A percentile compares a stretch with the other conserved stretches of the same genome.
phyloP scores from a whole-genome alignment of 2,888 invertebrate species.

The Globia sparganii region DNA sequence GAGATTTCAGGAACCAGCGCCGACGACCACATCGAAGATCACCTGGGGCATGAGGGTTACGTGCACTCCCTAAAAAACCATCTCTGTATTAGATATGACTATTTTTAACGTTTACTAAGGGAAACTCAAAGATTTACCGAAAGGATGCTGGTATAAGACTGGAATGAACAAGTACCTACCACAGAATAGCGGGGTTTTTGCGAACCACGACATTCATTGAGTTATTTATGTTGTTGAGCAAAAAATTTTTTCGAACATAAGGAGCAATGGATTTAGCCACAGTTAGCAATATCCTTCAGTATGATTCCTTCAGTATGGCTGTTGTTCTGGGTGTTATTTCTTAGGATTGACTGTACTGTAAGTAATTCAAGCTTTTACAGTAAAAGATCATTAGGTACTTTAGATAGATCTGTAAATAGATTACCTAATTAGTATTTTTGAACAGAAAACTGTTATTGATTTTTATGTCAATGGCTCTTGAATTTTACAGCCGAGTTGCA shows the following conservation, averaged over 20 bases:
- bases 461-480: not conserved
- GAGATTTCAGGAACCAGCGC: not conserved
- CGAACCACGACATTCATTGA: too few relatives aligned
- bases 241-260: too few relatives aligned
- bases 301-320: too few relatives aligned
- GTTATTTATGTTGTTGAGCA: too few relatives aligned
- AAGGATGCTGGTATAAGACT: not conserved
- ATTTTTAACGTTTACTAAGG: not conserved
- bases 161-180: not conserved
- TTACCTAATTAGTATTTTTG: not conserved
- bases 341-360: not conserved
- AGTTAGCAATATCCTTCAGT: too few relatives aligned
- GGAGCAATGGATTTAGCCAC: too few relatives aligned
- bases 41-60: fast-evolving
- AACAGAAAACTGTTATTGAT: not conserved
- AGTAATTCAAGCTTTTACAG: not conserved
- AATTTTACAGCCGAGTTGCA: not conserved
- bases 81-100: not conserved
- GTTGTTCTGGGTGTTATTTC: not conserved
- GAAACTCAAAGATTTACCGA: not conserved
- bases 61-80: not conserved
- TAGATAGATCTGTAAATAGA: not conserved
- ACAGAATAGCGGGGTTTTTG: too few relatives aligned
- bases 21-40: not conserved
- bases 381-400: not conserved